A percentile compares a stretch with the other conserved stretches of the same genome.
phyloP scores from a whole-genome alignment of 2,888 invertebrate genomes.

The Caenorhabditis uteleia region DNA sequence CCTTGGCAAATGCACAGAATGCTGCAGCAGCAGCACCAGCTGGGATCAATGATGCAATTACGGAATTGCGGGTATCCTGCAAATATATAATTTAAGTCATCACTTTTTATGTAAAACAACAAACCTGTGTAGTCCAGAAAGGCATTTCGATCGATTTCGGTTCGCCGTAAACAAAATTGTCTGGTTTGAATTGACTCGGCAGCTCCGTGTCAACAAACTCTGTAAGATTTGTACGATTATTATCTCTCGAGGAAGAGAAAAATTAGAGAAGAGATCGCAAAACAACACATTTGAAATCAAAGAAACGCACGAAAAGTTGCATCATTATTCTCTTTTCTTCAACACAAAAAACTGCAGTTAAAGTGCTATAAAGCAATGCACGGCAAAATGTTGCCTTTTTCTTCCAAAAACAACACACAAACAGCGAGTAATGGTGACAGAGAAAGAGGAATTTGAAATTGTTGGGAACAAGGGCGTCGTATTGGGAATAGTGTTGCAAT shows the following conservation, averaged over 20 bases:
- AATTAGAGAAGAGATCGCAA: not conserved
- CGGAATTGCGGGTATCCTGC: conserved; percentile 59
- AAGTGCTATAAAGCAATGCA: no score
- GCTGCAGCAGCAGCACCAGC: conserved; percentile 53
- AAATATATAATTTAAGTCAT: conserved; percentile 1
- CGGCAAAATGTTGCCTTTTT: no score
- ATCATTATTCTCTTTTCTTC: no score
- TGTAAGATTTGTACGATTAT: conserved; percentile 17
- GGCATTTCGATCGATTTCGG: conserved; percentile 42
- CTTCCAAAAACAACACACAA: no score
- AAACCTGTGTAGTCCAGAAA: conserved; percentile 53
- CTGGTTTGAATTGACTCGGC: no score
- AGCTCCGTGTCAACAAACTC: conserved; percentile 32
- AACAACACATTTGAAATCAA: not conserved
- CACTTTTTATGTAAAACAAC: not conserved
- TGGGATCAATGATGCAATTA: conserved; percentile 55
- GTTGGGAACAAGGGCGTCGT: no score
- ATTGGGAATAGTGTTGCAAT: no score
- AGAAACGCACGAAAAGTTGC: no score
- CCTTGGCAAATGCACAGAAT: conserved; percentile 40
- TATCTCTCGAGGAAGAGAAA: no score
- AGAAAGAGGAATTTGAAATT: no score
- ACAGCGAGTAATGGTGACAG: no score
- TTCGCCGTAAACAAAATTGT: not conserved
- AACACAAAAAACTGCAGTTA: no score